Evolutionary conservation across 2,113 vertebrate genomes (phyloP).

Genomic region (Perognathus longimembris): DNA sequence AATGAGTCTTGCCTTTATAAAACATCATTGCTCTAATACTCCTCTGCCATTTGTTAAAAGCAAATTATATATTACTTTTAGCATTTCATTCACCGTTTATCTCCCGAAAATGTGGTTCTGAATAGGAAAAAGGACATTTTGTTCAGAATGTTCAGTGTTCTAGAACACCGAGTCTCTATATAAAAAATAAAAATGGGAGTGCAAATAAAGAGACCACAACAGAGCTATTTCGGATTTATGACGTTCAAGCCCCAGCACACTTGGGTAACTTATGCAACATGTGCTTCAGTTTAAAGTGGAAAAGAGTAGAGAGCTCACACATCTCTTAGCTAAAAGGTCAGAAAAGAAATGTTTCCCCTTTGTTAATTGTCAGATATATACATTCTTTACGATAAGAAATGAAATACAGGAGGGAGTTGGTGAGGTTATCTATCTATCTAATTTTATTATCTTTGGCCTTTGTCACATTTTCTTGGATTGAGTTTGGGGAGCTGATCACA

Average conservation of each 20-base stretch:
- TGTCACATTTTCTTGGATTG: neutral
- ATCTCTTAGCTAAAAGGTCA: conserved; percentile 14
- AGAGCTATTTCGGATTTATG: neutral
- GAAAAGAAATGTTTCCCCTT: neutral
- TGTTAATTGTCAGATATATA: neutral
- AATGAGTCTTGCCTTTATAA: conserved; percentile 67
- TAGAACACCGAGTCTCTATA: conserved; percentile 20
- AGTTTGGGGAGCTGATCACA: neutral
- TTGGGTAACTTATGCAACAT: fast-evolving
- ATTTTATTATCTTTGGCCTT: neutral
- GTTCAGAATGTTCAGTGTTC: conserved; percentile 38
- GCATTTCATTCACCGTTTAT: conserved; percentile 65
- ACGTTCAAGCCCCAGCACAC: neutral
- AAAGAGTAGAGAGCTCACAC: neutral
- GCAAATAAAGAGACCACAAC: neutral
- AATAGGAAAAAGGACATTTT: conserved; percentile 62
- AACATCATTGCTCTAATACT: conserved; percentile 39
- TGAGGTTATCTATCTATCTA: neutral
- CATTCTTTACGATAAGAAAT: neutral
- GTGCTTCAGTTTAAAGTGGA: neutral
- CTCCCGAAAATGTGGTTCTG: conserved; percentile 20
- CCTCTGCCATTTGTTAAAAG: conserved; percentile 64
- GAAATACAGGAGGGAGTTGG: neutral
- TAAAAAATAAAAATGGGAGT: conserved; percentile 42
- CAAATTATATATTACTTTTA: conserved; percentile 73